Base-by-base conservation (phyloP, 2,888 invertebrate genomes). In the Encarsia formosa region DNA sequence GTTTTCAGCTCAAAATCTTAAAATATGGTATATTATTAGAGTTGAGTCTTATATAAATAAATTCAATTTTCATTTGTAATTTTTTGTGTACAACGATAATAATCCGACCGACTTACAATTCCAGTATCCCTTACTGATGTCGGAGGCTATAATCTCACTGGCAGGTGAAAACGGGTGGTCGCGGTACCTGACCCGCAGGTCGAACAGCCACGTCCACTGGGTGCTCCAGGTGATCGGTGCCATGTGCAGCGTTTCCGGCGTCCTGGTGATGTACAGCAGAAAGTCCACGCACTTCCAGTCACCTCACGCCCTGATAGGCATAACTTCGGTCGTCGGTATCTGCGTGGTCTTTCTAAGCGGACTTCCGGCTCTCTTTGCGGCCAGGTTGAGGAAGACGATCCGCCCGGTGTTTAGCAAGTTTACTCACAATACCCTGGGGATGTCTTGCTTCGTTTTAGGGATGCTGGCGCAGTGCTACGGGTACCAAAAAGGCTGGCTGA, bases 201-300 rank as follows among this genome's bases (percentile, higher is more conserved):
- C 56, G 44, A 65, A 59, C 49, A 63, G 58, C 42, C 66, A 71
- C 47, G 68, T 81, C 1, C 81, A 82, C 60, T 80, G 80, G 60
- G 74, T 79, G 46, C 69, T 81, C 5, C 81, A 81, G 58, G 68
- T 77, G 1, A 67, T 78, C 5, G 81, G 81, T 0, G 68, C 78
- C 0, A 35, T 77, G 16, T 77, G 79, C 60, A 78, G 76, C 35
- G 71, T 81, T 4, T 75, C 76, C 13, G 81, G 81, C 2, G 77
- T 78, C 1, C 69, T 77, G 1, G 72, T 75, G 5, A 67, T 80
- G 38, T 71, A 78, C 19, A 24, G 15, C 2, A 39, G 3, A 16
- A 74, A 75, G 54, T 70, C 71, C 20, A 16, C 16, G 9, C 70
- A 72, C 56, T 70, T 71, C 51, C 29, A 1, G 1, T 60, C 65